A percentile compares a stretch with the other conserved stretches of the same genome.
phyloP scores from a whole-genome alignment of 2,113 vertebrate genomes.

The Myotis davidii region DNA sequence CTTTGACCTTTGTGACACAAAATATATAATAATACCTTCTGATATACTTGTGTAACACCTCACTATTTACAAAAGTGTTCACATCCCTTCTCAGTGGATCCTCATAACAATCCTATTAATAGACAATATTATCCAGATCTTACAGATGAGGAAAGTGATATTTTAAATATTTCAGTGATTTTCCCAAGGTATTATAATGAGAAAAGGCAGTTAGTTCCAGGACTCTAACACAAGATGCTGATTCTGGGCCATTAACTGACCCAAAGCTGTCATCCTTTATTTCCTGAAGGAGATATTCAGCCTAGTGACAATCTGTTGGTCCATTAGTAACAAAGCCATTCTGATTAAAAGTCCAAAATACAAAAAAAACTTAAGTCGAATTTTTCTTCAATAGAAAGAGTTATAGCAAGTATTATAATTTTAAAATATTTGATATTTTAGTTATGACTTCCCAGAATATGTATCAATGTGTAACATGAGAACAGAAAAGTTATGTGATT shows the following conservation, averaged over 20 bases:
- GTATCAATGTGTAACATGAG: neutral
- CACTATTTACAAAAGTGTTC: constrained; percentile 12
- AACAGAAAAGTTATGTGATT: neutral
- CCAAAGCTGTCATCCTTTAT: neutral
- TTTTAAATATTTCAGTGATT: constrained; percentile 34
- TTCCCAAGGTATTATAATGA: neutral
- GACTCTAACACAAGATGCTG: neutral
- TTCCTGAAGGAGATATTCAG: neutral
- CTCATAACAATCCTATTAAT: neutral
- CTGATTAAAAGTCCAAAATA: neutral
- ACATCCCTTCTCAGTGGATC: neutral
- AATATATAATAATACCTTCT: constrained; percentile 10
- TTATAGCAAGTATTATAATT: neutral
- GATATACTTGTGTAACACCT: neutral
- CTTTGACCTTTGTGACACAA: constrained; percentile 25
- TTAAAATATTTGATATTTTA: constrained; percentile 12
- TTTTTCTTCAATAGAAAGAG: neutral
- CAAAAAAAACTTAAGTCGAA: neutral
- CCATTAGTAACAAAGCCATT: neutral
- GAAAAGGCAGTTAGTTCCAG: neutral
- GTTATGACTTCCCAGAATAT: neutral
- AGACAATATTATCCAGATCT: constrained; percentile 36
- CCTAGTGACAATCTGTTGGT: neutral
- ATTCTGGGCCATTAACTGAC: neutral
- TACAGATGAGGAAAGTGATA: constrained; percentile 26